These are phyloP conservation scores for Anoncus sp. DNA, from an alignment of 2,888 invertebrate species.

Conservation along the genomic window DNA sequence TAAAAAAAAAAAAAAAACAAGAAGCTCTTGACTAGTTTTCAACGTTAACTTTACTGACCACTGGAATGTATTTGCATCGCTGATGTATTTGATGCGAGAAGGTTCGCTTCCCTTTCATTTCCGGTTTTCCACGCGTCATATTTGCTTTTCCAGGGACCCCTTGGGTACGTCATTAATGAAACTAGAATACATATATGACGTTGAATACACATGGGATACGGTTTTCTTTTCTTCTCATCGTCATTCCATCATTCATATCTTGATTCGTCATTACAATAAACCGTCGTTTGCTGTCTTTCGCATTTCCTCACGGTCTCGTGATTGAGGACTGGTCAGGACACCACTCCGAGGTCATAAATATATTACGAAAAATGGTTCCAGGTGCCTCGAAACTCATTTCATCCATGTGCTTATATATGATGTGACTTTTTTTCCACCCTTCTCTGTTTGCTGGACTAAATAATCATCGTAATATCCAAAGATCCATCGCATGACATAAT, in stretches of 20 bases:
- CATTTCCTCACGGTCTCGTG: slow-evolving; percentile 9
- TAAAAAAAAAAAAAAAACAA: slow-evolving; percentile 16
- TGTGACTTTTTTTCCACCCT: neutral
- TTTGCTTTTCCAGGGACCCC: slow-evolving; percentile 45
- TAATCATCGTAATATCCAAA: slow-evolving; percentile 7
- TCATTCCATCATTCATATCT: slow-evolving; percentile 19
- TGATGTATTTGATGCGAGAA: slow-evolving; percentile 5
- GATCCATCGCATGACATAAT: slow-evolving; percentile 11
- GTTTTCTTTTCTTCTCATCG: neutral
- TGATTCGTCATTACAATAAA: slow-evolving; percentile 31
- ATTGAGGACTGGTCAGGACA: slow-evolving; percentile 5
- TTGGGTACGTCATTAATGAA: slow-evolving; percentile 46
- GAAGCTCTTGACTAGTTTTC: slow-evolving; percentile 11
- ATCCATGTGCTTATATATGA: neutral
- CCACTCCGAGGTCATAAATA: no score
- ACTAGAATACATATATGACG: slow-evolving; percentile 44
- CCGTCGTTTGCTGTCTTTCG: slow-evolving; percentile 24
- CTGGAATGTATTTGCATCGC: slow-evolving; percentile 34
- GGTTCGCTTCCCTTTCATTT: slow-evolving; percentile 32
- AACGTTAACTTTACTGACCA: slow-evolving; percentile 44
- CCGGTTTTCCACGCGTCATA: slow-evolving; percentile 53
- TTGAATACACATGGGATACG: no score
- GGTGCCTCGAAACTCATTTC: slow-evolving; percentile 27
- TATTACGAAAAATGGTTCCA: slow-evolving; percentile 23
- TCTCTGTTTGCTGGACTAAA: slow-evolving; percentile 6